These are phyloP conservation scores for Ctenomys sociabilis DNA, from an alignment of 2,113 vertebrate genomes.

Conservation along the genomic window DNA sequence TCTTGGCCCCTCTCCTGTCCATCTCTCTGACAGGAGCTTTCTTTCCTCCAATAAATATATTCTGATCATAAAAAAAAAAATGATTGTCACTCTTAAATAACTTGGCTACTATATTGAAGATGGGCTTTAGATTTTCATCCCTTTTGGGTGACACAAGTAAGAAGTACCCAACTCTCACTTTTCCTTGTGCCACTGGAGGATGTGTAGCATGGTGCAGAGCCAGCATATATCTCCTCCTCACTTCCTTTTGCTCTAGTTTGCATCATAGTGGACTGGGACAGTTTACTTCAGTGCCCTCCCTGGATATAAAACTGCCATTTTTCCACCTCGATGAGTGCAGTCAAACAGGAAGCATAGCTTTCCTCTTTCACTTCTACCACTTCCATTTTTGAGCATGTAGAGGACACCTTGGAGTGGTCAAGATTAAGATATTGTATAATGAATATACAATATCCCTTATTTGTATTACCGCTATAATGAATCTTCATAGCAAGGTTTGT, in stretches of 20 bases:
- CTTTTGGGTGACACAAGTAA: neutral
- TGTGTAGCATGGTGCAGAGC: neutral
- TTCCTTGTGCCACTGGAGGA: neutral
- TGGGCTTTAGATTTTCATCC: neutral
- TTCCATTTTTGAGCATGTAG: neutral
- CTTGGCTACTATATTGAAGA: neutral
- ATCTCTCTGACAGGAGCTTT: too few species aligned
- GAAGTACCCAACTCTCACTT: neutral
- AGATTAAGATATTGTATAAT: neutral
- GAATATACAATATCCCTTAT: too few species aligned
- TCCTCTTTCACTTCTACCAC: neutral
- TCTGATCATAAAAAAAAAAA: too few species aligned
- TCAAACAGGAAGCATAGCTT: neutral
- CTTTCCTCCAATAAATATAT: too few species aligned
- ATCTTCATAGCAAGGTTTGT: neutral
- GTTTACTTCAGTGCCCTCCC: neutral
- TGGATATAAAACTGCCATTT: neutral
- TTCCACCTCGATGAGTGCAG: neutral
- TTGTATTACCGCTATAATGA: neutral
- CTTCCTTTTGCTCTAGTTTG: neutral
- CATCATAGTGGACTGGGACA: too few species aligned
- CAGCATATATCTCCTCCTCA: neutral
- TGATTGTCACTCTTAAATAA: neutral
- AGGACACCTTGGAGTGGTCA: neutral
- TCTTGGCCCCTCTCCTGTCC: too few species aligned